A percentile compares a stretch with the other conserved stretches of the same genome.
These are phyloP conservation scores for Dusona sp. DNA, from an alignment of 2,888 invertebrate genomes.

Conservation along the genomic window DNA sequence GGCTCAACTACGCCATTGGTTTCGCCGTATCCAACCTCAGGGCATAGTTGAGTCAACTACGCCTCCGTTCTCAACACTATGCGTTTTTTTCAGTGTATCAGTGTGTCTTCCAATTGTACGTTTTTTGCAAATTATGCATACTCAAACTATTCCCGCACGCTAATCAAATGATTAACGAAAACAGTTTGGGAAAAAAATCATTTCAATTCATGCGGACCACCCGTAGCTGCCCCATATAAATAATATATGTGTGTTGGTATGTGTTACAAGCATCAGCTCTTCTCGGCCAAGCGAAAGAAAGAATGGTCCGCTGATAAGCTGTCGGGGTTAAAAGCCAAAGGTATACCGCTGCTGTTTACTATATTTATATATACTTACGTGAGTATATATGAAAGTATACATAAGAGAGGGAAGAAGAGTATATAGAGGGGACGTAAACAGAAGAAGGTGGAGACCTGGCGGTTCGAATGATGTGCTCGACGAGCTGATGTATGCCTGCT, in stretches of 20 bases:
- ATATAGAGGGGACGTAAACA: slow-evolving; percentile 43
- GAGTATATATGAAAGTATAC: slow-evolving; percentile 21
- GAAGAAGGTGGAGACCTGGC: slow-evolving; percentile 59
- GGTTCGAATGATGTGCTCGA: slow-evolving; percentile 66
- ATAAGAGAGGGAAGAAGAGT: slow-evolving; percentile 46
- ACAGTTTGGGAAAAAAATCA: neutral
- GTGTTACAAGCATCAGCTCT: slow-evolving; percentile 38
- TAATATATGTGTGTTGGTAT: slow-evolving; percentile 38
- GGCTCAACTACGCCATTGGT: too few species aligned
- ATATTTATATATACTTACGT: slow-evolving; percentile 15
- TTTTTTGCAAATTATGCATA: neutral
- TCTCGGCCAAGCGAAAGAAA: slow-evolving; percentile 43
- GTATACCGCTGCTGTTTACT: slow-evolving; percentile 30
- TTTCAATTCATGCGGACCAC: neutral
- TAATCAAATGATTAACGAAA: neutral
- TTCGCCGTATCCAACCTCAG: too few species aligned
- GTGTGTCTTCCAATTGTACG: neutral
- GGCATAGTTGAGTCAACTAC: too few species aligned
- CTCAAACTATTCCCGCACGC: neutral
- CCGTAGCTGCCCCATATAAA: slow-evolving; percentile 9
- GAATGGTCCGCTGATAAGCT: slow-evolving; percentile 62
- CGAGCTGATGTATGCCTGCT: slow-evolving; percentile 82
- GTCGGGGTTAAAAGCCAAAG: slow-evolving; percentile 66
- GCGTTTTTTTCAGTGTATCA: too few species aligned
- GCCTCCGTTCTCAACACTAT: too few species aligned